These are phyloP conservation scores for Nipponacmea schrenckii DNA, from an alignment of 2,888 invertebrate genomes.

Conservation along the genomic window DNA sequence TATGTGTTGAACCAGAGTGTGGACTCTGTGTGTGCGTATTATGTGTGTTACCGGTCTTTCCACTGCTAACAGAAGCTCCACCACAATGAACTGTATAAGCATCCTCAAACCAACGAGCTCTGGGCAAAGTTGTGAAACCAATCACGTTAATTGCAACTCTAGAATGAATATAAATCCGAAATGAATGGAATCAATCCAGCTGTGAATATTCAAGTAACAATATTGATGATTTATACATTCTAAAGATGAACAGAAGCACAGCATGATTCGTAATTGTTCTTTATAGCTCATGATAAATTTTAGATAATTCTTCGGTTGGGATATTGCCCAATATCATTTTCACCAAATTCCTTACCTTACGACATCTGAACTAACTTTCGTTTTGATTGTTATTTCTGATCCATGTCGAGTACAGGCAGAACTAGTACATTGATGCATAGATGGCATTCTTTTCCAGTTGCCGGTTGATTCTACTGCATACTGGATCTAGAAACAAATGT, in stretches of 20 bases:
- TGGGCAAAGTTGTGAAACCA: slow-evolving; percentile 33
- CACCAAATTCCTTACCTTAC: slow-evolving; percentile 19
- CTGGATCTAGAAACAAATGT: slow-evolving; percentile 34
- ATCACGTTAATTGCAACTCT: slow-evolving; percentile 45
- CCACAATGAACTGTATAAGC: slow-evolving; percentile 29
- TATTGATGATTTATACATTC: neutral
- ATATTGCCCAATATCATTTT: too few relatives aligned
- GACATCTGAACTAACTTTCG: slow-evolving; percentile 20
- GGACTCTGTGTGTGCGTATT: slow-evolving; percentile 17
- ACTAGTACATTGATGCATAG: slow-evolving; percentile 39
- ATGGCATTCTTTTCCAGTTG: slow-evolving; percentile 33
- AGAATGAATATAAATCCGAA: neutral
- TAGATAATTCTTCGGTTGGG: too few relatives aligned
- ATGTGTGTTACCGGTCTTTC: neutral
- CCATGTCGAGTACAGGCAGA: slow-evolving; percentile 28
- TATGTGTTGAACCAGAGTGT: slow-evolving; percentile 5
- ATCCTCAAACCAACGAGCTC: slow-evolving; percentile 19
- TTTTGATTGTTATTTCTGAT: slow-evolving; percentile 25
- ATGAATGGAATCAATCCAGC: too few relatives aligned
- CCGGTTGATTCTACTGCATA: slow-evolving; percentile 37
- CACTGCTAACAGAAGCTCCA: slow-evolving; percentile 24
- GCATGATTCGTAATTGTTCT: too few relatives aligned
- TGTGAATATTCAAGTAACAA: neutral
- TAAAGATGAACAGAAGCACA: neutral
- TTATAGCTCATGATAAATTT: too few relatives aligned